Percentiles rank a stretch among this genome's conserved stretches.
These are phyloP conservation scores for Amphiduros pacificus DNA, from an alignment of 2,888 invertebrate species.

Conservation along the genomic window DNA sequence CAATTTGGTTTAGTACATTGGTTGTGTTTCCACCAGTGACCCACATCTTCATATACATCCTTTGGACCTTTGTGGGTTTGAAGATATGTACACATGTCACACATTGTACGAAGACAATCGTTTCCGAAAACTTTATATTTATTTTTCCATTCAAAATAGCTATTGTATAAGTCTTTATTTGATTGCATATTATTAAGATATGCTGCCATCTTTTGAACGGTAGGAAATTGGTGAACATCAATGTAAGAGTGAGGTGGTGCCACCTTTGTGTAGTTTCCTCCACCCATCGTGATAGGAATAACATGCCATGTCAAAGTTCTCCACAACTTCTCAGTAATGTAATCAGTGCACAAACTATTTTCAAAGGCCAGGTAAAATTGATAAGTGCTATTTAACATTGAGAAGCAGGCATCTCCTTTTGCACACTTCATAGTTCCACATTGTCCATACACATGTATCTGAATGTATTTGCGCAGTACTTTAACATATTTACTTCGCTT, in stretches of 20 bases:
- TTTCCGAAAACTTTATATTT: background rate
- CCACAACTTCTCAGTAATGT: constrained; percentile 9
- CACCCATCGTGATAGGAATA: background rate
- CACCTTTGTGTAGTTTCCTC: background rate
- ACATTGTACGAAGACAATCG: too few relatives aligned
- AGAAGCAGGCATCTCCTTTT: background rate
- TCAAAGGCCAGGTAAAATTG: constrained; percentile 11
- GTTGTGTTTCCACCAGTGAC: too few relatives aligned
- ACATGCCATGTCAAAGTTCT: background rate
- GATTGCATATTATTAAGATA: background rate
- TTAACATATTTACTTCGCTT: background rate
- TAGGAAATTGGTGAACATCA: background rate
- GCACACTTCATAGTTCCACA: constrained; percentile 1
- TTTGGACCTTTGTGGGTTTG: too few relatives aligned
- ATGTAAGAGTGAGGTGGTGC: constrained; percentile 5
- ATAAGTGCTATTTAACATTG: background rate
- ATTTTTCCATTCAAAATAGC: constrained; percentile 3
- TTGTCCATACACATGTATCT: background rate
- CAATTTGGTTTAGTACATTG: too few relatives aligned
- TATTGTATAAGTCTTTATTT: background rate
- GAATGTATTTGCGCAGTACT: background rate
- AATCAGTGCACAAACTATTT: background rate
- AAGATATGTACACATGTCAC: too few relatives aligned
- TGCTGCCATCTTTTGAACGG: background rate
- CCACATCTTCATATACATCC: too few relatives aligned